These are phyloP conservation scores for Drosophila demipolita DNA, from an alignment of 2,888 invertebrate species.

Conservation along the genomic window DNA sequence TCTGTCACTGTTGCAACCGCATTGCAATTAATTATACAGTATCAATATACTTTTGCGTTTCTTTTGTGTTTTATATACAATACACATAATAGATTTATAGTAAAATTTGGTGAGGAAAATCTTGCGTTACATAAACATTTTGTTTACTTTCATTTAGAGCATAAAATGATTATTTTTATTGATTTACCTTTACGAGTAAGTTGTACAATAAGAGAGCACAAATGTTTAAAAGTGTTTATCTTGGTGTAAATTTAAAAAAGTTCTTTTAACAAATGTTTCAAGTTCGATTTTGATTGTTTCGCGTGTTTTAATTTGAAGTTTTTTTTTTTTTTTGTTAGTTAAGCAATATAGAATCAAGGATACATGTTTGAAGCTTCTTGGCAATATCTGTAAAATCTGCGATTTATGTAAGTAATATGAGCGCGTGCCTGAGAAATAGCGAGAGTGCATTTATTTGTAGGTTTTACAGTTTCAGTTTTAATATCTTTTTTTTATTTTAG, in stretches of 20 bases:
- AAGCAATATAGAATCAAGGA: slow-evolving; percentile 62
- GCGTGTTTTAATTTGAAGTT: slow-evolving; percentile 49
- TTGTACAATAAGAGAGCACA: slow-evolving; percentile 80
- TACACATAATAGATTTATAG: slow-evolving; percentile 80
- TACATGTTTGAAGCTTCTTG: slow-evolving; percentile 42
- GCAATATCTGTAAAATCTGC: slow-evolving; percentile 47
- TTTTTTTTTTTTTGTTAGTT: slow-evolving; percentile 37
- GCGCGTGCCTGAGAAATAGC: slow-evolving; percentile 39
- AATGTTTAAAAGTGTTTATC: slow-evolving; percentile 66
- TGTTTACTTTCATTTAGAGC: slow-evolving; percentile 66
- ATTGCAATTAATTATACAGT: slow-evolving; percentile 48
- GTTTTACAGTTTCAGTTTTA: slow-evolving; percentile 21
- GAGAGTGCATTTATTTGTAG: slow-evolving; percentile 33
- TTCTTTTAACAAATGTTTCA: slow-evolving; percentile 63
- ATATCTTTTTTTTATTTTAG: slow-evolving; percentile 1
- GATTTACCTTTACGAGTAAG: slow-evolving; percentile 66
- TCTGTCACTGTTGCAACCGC: slow-evolving; percentile 40
- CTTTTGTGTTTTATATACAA: slow-evolving; percentile 69
- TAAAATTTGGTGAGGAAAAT: slow-evolving; percentile 81
- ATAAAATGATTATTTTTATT: slow-evolving; percentile 72
- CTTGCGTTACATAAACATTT: slow-evolving; percentile 66
- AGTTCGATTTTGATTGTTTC: slow-evolving; percentile 73
- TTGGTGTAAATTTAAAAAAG: slow-evolving; percentile 74
- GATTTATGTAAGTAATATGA: slow-evolving; percentile 28
- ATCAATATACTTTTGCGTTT: slow-evolving; percentile 62